Evolutionary conservation across 2,797 vertebrate species (phyloP).

Genomic region (Miichthys miiuy): DNA sequence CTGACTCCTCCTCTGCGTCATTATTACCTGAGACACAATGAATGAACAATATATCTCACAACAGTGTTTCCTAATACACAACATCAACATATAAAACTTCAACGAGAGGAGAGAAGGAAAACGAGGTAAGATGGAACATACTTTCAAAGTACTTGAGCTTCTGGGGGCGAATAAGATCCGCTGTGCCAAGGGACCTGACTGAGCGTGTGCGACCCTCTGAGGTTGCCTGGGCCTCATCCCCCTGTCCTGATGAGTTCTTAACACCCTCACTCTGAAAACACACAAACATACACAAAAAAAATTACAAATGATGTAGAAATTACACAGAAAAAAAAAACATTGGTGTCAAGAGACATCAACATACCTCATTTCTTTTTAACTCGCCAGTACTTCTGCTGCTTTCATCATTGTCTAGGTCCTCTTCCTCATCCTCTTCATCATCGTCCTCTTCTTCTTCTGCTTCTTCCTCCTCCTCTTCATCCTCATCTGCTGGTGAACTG

Average conservation of each 20-base stretch:
- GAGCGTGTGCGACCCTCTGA: conserved; percentile 89
- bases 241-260: conserved; percentile 89
- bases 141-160: conserved; percentile 97
- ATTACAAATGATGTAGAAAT: neutral
- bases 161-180: conserved; percentile 91
- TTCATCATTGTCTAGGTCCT: conserved; percentile 85
- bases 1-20: conserved; percentile 96
- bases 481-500: conserved; percentile 91
- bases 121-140: conserved; percentile 65
- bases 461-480: conserved; percentile 92
- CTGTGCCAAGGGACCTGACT: conserved; percentile 87
- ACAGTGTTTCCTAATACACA: neutral
- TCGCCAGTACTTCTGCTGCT: conserved; percentile 94
- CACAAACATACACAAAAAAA: neutral
- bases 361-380: conserved; percentile 83
- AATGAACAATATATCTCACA: neutral
- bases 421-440: conserved; percentile 90
- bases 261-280: conserved; percentile 86
- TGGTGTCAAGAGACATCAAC: neutral
- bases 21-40: conserved; percentile 86
- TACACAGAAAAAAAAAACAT: neutral
- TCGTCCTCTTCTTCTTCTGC: conserved; percentile 89
- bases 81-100: neutral
- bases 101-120: neutral
- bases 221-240: conserved; percentile 88